Conservation (phyloP, 2,797 vertebrate genomes). For the Scleropages formosus region DNA sequence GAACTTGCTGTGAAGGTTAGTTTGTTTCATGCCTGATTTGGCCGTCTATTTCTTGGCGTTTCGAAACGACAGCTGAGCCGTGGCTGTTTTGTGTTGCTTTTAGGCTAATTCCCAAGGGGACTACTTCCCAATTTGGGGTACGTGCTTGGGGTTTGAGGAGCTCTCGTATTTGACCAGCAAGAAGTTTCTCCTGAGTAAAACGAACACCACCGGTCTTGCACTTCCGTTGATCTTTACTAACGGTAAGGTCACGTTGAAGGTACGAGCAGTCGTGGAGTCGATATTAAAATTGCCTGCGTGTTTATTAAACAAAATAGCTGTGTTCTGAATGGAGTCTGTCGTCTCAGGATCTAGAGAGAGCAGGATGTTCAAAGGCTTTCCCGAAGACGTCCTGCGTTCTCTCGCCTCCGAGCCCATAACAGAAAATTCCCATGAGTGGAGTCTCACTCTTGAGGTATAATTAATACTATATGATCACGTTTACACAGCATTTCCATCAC, state of each 20-base stretch:
- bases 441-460: conserved; percentile 76
- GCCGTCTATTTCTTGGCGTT: too few relatives aligned
- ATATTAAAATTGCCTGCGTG: background rate
- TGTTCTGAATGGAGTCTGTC: background rate
- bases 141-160: conserved; percentile 87
- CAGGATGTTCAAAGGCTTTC: conserved; percentile 78
- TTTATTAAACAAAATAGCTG: background rate
- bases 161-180: conserved; percentile 75
- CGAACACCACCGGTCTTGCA: conserved; percentile 65
- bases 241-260: conserved; percentile 58
- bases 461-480: background rate
- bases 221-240: conserved; percentile 80
- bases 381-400: conserved; percentile 67
- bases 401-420: conserved; percentile 75
- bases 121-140: conserved; percentile 93
- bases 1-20: conserved; percentile 78
- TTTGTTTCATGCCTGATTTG: background rate
- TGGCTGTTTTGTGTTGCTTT: conserved; percentile 33
- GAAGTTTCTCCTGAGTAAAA: conserved; percentile 62
- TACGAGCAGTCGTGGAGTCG: background rate
- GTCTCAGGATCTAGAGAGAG: conserved; percentile 64
- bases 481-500: too few relatives aligned
- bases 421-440: conserved; percentile 82
- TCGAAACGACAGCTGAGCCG: too few relatives aligned
- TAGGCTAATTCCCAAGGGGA: conserved; percentile 79